A percentile compares a stretch with the other conserved stretches of the same genome.
phyloP scores from a whole-genome alignment of 1,140 invertebrate genomes.

The Pygmarrhopalites habei region DNA sequence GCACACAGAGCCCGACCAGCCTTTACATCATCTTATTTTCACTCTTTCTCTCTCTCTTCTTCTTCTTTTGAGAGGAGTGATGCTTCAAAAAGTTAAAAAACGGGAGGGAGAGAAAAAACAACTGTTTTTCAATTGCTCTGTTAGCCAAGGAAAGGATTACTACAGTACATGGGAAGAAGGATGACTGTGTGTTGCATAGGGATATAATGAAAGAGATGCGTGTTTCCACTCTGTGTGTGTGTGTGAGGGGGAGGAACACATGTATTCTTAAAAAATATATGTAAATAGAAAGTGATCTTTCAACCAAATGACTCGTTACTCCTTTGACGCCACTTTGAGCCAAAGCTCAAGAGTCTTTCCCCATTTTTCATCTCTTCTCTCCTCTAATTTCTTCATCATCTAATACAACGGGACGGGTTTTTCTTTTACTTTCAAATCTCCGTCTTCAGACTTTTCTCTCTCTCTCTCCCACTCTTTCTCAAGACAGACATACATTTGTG shows the following conservation, averaged over 20 bases:
- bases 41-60: too few relatives aligned
- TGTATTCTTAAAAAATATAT: not conserved
- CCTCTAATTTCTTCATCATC: not conserved
- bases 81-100: too few relatives aligned
- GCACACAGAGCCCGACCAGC: too few relatives aligned
- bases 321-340: constrained; percentile 6
- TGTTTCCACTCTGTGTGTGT: not conserved
- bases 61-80: too few relatives aligned
- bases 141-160: too few relatives aligned
- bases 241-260: not conserved
- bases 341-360: not conserved
- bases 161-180: too few relatives aligned
- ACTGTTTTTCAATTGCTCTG: too few relatives aligned
- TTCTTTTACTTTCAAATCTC: not conserved
- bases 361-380: constrained; percentile 3
- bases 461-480: not conserved
- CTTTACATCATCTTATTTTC: too few relatives aligned
- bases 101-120: too few relatives aligned
- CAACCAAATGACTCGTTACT: constrained; percentile 9
- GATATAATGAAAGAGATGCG: too few relatives aligned
- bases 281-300: constrained; percentile 2
- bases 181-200: too few relatives aligned
- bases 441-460: not conserved
- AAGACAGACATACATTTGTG: not conserved
- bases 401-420: too few relatives aligned